phyloP scores from a whole-genome alignment of 2,113 vertebrate species.

The cattle (Bos taurus) region ARS-UCD2.0 NC_037343.1:6274501-6275000 shows the following conservation, averaged over 20 bases:
- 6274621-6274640: not conserved
- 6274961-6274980: not conserved
- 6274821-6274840: not conserved
- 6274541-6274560: not conserved
- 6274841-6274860: not conserved
- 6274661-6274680: not conserved
- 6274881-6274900: not conserved
- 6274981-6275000: not conserved
- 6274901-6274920: not conserved
- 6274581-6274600: not conserved
- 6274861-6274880: not conserved
- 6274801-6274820: not conserved
- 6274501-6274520: constrained; percentile 50
- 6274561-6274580: not conserved
- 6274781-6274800: not conserved
- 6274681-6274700: not conserved
- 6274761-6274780: not conserved
- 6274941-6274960: too few species aligned
- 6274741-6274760: too few species aligned
- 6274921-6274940: not conserved
- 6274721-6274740: not conserved
- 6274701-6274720: not conserved
- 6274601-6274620: not conserved
- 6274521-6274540: not conserved
- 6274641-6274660: not conserved